Evolutionary conservation across 2,113 vertebrate genomes (phyloP).

Genomic region (Cavia aperea): DNA sequence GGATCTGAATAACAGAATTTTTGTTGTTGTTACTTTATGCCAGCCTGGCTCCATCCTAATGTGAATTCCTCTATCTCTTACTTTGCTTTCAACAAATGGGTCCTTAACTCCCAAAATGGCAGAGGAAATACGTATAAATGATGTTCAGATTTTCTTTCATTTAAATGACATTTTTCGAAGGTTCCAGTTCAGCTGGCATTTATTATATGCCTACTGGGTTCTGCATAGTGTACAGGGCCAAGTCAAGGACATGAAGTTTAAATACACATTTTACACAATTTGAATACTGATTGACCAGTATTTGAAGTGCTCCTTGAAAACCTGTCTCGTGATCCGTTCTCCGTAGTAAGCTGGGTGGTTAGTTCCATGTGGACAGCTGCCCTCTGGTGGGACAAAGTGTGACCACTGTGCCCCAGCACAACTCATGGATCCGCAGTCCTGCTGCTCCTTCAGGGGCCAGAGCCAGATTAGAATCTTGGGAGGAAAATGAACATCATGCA

Average conservation of each 20-base stretch:
- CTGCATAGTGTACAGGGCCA: not conserved
- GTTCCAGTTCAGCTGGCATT: not conserved
- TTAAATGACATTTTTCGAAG: not conserved
- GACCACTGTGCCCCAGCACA: no score
- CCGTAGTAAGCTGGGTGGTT: not conserved
- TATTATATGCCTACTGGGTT: not conserved
- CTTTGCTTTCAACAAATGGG: not conserved
- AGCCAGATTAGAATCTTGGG: not conserved
- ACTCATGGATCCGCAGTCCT: not conserved
- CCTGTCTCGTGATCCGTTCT: not conserved
- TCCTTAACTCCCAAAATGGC: not conserved
- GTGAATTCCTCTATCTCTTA: not conserved
- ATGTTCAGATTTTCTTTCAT: not conserved
- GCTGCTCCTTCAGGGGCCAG: not conserved
- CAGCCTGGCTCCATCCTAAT: not conserved
- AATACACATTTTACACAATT: not conserved
- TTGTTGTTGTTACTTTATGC: not conserved
- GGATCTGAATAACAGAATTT: no score
- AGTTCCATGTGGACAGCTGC: not conserved
- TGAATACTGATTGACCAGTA: not conserved
- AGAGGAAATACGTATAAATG: not conserved
- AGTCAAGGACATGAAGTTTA: not conserved
- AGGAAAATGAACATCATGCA: not conserved
- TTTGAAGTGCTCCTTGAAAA: constrained; percentile 23
- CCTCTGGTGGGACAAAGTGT: no score